Base-by-base conservation (phyloP, 2,888 invertebrate species). In the Geophilus truncorum region DNA sequence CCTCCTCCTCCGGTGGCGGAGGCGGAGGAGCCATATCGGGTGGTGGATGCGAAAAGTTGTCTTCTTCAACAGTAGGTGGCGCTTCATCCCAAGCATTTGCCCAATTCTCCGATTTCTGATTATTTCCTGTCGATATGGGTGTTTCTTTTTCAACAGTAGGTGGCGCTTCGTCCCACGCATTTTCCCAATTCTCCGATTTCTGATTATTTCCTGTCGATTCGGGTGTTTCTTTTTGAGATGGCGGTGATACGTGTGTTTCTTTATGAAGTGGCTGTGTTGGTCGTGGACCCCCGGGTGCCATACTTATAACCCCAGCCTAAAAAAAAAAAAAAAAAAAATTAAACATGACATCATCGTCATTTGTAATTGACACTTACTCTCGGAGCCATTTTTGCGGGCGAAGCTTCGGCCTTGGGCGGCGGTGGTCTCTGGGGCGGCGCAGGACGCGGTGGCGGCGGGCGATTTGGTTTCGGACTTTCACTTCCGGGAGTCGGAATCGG, bases 401-500 rank as follows among this genome's bases (percentile, higher is more conserved):
- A 76, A 2, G 76, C 30, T 30, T 76, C 76, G 0, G 1, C 18
- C 18, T 45, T 51, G 21, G 80, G 80, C 18, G 80, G 80, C 15
- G 80, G 80, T 25, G 80, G 80, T 25, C 80, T 76, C 76, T 77
- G 81, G 28, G 83, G 83, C n/a, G 84, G 82, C n/a, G 83, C 82
- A 21, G 83, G 82, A 23, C 83, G 81, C 21, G 81, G 80, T 75
- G 83, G 83, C 45, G 83, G 82, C 18, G 70, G 80, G 32, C 82
- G 83, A 18, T 82, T 83, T n/a, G 85, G 84, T 28, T 84, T 84
- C 6, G 83, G 81, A 21, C 83, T 81, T 10, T 36, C 34, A 7
- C 78, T 51, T 6, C 28, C 25, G 7, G 25, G 15, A 79, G 4
- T 25, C 0, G 79, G 79, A 12, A 82, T 80, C 25, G 84, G 84